Percentiles rank a stretch among this genome's conserved stretches.
Conservation (phyloP, 1,140 invertebrate genomes). For the Drosophila ficusphila region DNA sequence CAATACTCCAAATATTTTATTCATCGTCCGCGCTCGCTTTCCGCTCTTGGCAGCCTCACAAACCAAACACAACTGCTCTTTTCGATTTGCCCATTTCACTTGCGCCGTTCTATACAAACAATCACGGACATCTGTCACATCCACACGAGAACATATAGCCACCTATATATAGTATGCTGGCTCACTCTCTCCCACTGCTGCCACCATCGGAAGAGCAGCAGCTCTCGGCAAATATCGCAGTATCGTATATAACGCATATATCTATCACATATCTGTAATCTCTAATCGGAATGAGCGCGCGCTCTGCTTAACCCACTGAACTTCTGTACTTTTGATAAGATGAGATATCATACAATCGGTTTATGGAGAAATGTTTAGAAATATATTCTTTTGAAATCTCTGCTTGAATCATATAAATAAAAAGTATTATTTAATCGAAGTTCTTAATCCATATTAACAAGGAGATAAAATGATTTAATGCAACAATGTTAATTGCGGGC, state of each 20-base stretch:
- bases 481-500: conserved; percentile 1
- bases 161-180: conserved; percentile 1
- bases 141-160: not conserved
- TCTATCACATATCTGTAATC: conserved; percentile 19
- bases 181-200: conserved; percentile 13
- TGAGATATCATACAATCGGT: too few species aligned
- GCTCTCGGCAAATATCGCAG: conserved; percentile 17
- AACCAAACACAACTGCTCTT: conserved; percentile 59
- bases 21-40: conserved; percentile 30
- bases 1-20: conserved; percentile 11
- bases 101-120: conserved; percentile 16
- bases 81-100: conserved; percentile 8
- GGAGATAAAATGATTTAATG: conserved; percentile 1
- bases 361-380: not conserved
- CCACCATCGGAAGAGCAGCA: not conserved
- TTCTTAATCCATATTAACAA: too few species aligned
- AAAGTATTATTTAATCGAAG: too few species aligned
- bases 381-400: not conserved
- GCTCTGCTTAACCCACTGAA: conserved; percentile 26
- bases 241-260: too few species aligned
- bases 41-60: conserved; percentile 48
- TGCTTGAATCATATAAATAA: too few species aligned
- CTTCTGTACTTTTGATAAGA: not conserved
- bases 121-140: conserved; percentile 15
- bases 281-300: conserved; percentile 13